Percentiles rank a stretch among this genome's conserved stretches.
Evolutionary conservation across 2,888 invertebrate genomes (phyloP).

Genomic region (Philonicus albiceps): DNA sequence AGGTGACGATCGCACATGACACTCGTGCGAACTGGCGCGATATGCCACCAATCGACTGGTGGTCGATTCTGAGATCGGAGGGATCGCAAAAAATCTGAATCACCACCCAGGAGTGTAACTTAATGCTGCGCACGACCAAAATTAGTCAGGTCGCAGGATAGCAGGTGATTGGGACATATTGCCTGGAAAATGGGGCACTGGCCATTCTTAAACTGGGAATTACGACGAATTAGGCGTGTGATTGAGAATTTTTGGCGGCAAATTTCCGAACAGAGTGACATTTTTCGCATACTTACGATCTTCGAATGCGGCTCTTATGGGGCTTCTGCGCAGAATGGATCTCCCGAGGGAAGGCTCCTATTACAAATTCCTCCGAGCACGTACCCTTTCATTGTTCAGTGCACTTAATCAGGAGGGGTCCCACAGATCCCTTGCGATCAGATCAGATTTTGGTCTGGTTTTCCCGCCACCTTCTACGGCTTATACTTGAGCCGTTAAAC

Average conservation of each 20-base stretch:
- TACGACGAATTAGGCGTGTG: neutral
- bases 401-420: neutral
- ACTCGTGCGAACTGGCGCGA: constrained; percentile 26
- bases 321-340: constrained; percentile 1
- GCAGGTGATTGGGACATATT: constrained; percentile 35
- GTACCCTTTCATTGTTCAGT: constrained; percentile 16
- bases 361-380: constrained; percentile 26
- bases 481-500: constrained; percentile 13
- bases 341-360: neutral
- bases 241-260: neutral
- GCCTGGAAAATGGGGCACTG: constrained; percentile 22
- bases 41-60: neutral
- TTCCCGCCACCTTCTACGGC: neutral
- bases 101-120: constrained; percentile 12
- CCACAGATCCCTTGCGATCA: neutral
- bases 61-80: neutral
- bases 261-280: neutral
- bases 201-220: neutral
- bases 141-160: constrained; percentile 13
- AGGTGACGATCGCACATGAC: constrained; percentile 38
- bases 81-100: neutral
- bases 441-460: constrained; percentile 19
- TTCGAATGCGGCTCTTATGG: neutral
- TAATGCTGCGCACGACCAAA: constrained; percentile 40
- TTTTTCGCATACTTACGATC: neutral